phyloP scores from a whole-genome alignment of 2,797 vertebrate genomes.

The Coregonus suidteri region DNA sequence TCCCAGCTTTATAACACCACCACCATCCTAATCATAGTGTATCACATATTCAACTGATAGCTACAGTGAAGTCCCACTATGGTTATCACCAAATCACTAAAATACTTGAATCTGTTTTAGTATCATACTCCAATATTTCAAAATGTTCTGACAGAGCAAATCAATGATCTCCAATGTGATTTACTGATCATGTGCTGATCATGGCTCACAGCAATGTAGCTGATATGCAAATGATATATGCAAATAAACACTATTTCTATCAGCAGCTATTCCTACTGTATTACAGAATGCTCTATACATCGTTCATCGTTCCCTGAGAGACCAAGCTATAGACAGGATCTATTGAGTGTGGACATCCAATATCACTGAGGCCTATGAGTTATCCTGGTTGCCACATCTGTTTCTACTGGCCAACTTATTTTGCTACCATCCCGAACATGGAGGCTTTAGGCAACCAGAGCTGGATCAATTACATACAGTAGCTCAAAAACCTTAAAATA shows the following conservation, averaged over 20 bases:
- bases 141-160: conserved; percentile 29
- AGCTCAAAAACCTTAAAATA: not conserved
- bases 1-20: not conserved
- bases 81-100: not conserved
- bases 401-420: not conserved
- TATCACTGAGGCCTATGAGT: not conserved
- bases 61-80: not conserved
- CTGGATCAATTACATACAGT: not conserved
- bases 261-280: conserved; percentile 12
- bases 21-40: not conserved
- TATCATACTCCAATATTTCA: conserved; percentile 20
- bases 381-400: not conserved
- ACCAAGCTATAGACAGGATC: conserved; percentile 26
- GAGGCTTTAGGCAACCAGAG: not conserved
- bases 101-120: not conserved
- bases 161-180: not conserved
- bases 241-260: conserved; percentile 25
- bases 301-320: conserved; percentile 61
- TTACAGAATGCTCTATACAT: conserved; percentile 23
- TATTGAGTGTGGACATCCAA: not conserved
- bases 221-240: conserved; percentile 17
- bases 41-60: not conserved
- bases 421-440: not conserved
- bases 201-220: not conserved
- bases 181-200: not conserved